These are phyloP conservation scores for Scaptomyza polygonia DNA, from an alignment of 2,888 invertebrate species.

Conservation along the genomic window DNA sequence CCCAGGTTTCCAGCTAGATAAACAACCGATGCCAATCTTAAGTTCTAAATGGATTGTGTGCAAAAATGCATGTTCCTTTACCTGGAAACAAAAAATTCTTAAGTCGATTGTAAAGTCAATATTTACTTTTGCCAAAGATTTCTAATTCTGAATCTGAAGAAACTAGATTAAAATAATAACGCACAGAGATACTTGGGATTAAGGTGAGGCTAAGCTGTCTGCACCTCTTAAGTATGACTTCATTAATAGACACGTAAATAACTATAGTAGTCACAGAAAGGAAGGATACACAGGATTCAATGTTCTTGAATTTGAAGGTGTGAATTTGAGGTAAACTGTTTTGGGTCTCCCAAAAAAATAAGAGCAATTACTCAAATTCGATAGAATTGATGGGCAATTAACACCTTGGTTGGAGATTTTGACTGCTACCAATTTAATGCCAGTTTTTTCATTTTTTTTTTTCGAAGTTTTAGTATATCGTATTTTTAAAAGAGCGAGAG, in stretches of 20 bases:
- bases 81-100: conserved; percentile 47
- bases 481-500: neutral
- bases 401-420: conserved; percentile 71
- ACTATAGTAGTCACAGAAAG: neutral
- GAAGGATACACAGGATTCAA: conserved; percentile 3
- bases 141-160: conserved; percentile 20
- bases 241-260: conserved; percentile 47
- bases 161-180: conserved; percentile 73
- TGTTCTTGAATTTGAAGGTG: conserved; percentile 45
- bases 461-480: conserved; percentile 29
- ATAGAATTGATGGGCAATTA: conserved; percentile 68
- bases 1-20: conserved; percentile 5
- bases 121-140: conserved; percentile 66
- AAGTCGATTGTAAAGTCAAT: conserved; percentile 80
- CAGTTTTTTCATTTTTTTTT: conserved; percentile 7
- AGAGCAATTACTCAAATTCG: conserved; percentile 65
- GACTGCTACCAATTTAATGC: conserved; percentile 17
- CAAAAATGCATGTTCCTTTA: conserved; percentile 27
- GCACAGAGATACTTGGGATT: conserved; percentile 10
- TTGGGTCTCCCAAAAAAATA: conserved; percentile 30
- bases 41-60: conserved; percentile 51
- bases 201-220: conserved; percentile 32
- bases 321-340: conserved; percentile 70
- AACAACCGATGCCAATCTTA: conserved; percentile 34
- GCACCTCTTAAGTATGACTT: conserved; percentile 40